These are phyloP conservation scores for Galeopsomyia nigrocyanea DNA, from an alignment of 2,888 invertebrate species.

Conservation along the genomic window DNA sequence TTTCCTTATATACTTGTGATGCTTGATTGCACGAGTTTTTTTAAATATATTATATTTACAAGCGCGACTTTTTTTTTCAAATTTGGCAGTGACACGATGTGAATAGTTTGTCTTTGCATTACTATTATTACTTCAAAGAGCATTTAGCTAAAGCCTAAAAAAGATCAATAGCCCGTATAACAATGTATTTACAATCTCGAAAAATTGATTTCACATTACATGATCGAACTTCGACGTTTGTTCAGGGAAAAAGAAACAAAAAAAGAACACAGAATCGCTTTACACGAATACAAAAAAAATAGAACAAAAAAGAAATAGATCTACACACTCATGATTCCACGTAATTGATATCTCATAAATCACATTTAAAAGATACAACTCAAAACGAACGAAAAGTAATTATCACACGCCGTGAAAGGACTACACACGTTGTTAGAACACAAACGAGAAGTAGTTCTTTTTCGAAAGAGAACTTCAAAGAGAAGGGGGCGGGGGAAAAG, in stretches of 20 bases:
- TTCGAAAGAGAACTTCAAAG: constrained; percentile 2
- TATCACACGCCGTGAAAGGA: constrained; percentile 24
- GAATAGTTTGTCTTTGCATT: constrained; percentile 28
- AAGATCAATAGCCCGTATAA: constrained; percentile 17
- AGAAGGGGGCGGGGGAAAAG: constrained; percentile 29
- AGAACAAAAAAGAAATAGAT: constrained; percentile 29
- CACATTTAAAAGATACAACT: constrained; percentile 37
- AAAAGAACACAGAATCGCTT: background rate
- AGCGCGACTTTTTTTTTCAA: constrained; percentile 26
- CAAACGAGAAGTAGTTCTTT: constrained; percentile 19
- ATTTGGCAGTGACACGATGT: constrained; percentile 41
- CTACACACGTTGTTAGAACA: constrained; percentile 13
- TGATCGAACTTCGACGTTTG: constrained; percentile 36
- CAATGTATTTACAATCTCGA: constrained; percentile 28
- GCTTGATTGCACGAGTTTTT: constrained; percentile 5
- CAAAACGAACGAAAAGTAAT: constrained; percentile 25
- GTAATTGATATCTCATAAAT: constrained; percentile 36
- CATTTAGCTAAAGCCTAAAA: constrained; percentile 26
- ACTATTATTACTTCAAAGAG: constrained; percentile 24
- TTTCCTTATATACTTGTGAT: constrained; percentile 21
- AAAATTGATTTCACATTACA: constrained; percentile 17
- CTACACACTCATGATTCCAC: constrained; percentile 27
- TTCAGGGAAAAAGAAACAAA: constrained; percentile 21
- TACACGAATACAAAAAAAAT: background rate
- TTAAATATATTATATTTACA: constrained; percentile 39